Conservation (phyloP, 1,140 invertebrate species). For the Drosophila obscura region DNA sequence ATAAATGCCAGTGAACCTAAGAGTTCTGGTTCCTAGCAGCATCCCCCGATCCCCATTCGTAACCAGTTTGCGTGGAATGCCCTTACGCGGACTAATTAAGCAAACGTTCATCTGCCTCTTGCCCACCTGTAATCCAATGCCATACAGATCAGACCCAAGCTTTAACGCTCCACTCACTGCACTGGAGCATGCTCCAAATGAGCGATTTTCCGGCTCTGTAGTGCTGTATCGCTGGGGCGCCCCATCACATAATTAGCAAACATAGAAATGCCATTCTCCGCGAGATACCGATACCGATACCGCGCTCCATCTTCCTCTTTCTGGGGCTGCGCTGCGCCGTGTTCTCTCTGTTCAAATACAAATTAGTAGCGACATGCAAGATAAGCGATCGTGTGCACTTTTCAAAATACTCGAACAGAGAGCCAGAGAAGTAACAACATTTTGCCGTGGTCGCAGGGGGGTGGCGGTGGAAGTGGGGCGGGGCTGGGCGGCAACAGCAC, state of each 20-base stretch:
- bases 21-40: constrained; percentile 15
- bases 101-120: neutral
- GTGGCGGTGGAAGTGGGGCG: constrained; percentile 3
- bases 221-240: constrained; percentile 8
- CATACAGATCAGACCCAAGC: too few species aligned
- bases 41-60: neutral
- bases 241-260: constrained; percentile 60
- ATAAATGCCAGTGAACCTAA: constrained; percentile 27
- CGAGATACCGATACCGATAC: constrained; percentile 16
- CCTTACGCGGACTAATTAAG: constrained; percentile 26
- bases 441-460: constrained; percentile 25
- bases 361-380: constrained; percentile 73
- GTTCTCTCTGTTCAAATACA: constrained; percentile 49
- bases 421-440: constrained; percentile 46
- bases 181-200: too few species aligned
- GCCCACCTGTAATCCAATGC: constrained; percentile 17
- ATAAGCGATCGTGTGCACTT: constrained; percentile 64
- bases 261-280: constrained; percentile 29
- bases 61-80: too few species aligned
- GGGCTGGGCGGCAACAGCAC: constrained; percentile 17
- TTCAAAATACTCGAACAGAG: constrained; percentile 29
- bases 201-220: neutral
- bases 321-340: neutral
- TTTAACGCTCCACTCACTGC: constrained; percentile 11
- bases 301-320: constrained; percentile 16